phyloP scores from a whole-genome alignment of 1,140 invertebrate genomes.

The Cephus cinctus region DNA sequence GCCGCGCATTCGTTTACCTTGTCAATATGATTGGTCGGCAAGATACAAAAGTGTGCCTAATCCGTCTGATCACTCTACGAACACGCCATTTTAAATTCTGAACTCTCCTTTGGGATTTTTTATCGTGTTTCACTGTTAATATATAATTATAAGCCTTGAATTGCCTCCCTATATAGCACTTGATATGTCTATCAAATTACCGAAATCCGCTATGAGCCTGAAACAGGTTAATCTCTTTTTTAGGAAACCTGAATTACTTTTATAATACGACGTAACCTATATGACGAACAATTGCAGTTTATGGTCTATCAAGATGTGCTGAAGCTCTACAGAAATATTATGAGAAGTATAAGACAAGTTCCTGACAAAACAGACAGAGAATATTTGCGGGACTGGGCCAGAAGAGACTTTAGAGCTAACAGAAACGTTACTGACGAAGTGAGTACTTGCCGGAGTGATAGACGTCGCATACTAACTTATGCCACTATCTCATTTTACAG shows the following conservation, averaged over 20 bases:
- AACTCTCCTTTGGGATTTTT: too few species aligned
- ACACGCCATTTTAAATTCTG: too few species aligned
- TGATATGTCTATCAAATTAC: too few species aligned
- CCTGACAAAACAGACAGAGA: conserved; percentile 62
- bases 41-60: too few species aligned
- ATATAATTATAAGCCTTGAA: too few species aligned
- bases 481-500: conserved; percentile 27
- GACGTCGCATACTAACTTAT: too few species aligned
- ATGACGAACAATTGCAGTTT: conserved; percentile 59
- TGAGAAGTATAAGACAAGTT: conserved; percentile 65
- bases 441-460: conserved; percentile 19
- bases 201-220: conserved; percentile 81
- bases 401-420: conserved; percentile 69
- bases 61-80: too few species aligned
- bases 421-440: conserved; percentile 67
- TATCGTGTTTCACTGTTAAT: too few species aligned
- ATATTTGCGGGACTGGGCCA: conserved; percentile 70
- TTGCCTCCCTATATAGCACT: too few species aligned
- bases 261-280: background rate
- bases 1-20: too few species aligned
- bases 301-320: conserved; percentile 72
- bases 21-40: too few species aligned
- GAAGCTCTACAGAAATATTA: conserved; percentile 72
- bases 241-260: conserved; percentile 1
- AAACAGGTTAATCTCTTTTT: conserved; percentile 17